Base-by-base conservation (phyloP, 2,113 vertebrate genomes). In the Astatotilapia flaviijosephi region DNA sequence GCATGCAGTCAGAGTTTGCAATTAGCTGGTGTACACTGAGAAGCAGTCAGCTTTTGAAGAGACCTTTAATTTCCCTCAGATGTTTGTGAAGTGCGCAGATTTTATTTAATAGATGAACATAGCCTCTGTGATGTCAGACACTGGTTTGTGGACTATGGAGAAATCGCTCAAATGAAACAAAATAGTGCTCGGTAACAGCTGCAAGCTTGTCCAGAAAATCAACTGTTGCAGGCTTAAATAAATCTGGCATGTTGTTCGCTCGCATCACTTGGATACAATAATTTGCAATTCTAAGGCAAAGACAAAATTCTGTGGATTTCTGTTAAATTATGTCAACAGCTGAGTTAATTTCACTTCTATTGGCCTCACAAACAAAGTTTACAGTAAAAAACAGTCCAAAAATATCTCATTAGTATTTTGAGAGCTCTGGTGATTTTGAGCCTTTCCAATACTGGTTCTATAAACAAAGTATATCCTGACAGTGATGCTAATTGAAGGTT, bases 381-480 rank as follows among this genome's bases (percentile, higher is more conserved):
- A 26, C 8, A 17, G 68, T 26, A 45, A 45, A 47, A 75, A 47
- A 26, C 40, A 7, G 40, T 47, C 65, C 33, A 37, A 37, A 65
- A n/a, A 65, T 35, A 35, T 65, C 21, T 45, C 21, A 17, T 0
- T 42, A 70, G 35, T 26, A 45, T 26, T 73, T 73, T 73, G 21
- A 73, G 21, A 9, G 6, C 1, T 73, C 8, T 0, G 21, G 68
- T 73, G 2, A 26, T 45, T 73, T 45, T 45, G 37, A 0, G 37
- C 8, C 14, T 45, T 4, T 3, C 5, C 8, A 6, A 40, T 70
- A 70, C 65, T 23, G 37, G 37, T 15, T 42, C n/a, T 70, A 42
- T 42, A 26, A 70, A 15, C 65, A 70, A 42, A 70, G 0, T 70
- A 3, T 9, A 42, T 42, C 65, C n/a, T 70, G 37, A 70, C n/a